Percentiles rank a stretch among this genome's conserved stretches.
Conservation (phyloP, 2,888 invertebrate species). For the Megamerina dolium region DNA sequence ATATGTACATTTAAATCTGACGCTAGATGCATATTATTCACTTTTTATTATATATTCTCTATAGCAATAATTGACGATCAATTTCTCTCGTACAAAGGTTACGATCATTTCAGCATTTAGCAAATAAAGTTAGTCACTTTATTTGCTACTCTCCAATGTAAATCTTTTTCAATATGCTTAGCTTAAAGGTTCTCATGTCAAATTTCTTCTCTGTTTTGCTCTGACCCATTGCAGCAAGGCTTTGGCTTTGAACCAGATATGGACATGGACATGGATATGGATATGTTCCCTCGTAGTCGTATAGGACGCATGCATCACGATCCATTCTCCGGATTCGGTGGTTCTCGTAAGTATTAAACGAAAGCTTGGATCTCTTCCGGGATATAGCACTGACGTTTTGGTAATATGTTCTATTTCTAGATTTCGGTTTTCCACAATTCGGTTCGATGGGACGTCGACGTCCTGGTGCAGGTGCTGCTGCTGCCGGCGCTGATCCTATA, state of each 20-base stretch:
- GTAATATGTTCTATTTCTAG: slow-evolving; percentile 31
- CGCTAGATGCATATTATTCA: too few species aligned
- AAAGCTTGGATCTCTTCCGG: not conserved
- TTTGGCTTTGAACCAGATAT: slow-evolving; percentile 47
- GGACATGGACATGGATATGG: slow-evolving; percentile 39
- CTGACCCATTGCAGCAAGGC: slow-evolving; percentile 43
- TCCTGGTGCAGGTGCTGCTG: slow-evolving; percentile 22
- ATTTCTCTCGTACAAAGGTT: too few species aligned
- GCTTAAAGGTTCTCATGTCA: too few species aligned
- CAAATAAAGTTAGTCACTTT: too few species aligned
- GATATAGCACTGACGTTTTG: too few species aligned
- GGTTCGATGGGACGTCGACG: slow-evolving; percentile 42
- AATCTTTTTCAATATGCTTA: too few species aligned
- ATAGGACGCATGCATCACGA: slow-evolving; percentile 45
- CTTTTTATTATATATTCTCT: too few species aligned
- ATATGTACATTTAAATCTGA: too few species aligned
- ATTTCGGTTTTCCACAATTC: slow-evolving; percentile 47
- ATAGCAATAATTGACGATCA: too few species aligned
- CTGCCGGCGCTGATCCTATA: slow-evolving; percentile 22
- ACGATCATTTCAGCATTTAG: too few species aligned
- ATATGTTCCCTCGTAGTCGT: slow-evolving; percentile 44
- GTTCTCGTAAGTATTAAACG: slow-evolving; percentile 34
- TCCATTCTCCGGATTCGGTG: slow-evolving; percentile 44
- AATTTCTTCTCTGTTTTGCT: too few species aligned
- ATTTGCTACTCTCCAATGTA: too few species aligned